Evolutionary conservation across 2,888 invertebrate genomes (phyloP).

Genomic region (Polydrusus tereticollis): DNA sequence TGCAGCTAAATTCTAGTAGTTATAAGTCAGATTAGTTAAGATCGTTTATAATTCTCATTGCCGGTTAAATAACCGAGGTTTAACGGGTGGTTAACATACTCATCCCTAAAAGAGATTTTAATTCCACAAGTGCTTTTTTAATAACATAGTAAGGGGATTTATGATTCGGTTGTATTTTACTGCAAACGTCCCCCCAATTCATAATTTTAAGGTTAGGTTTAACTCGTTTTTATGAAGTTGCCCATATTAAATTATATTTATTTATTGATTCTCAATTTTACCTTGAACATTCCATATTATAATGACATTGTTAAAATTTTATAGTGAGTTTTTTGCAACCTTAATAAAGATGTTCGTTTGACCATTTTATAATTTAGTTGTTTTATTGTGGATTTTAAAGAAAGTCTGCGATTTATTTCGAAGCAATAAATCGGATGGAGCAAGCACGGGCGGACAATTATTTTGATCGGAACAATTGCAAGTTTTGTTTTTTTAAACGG

Average conservation of each 20-base stretch:
- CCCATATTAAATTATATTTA: slow-evolving; percentile 10
- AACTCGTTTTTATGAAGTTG: slow-evolving; percentile 6
- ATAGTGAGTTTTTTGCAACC: slow-evolving; percentile 23
- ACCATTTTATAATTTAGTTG: neutral
- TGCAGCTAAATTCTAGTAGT: neutral
- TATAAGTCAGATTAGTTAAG: neutral
- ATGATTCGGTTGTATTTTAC: slow-evolving; percentile 6
- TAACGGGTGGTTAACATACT: neutral
- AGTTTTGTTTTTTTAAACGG: too few species aligned
- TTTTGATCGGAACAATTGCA: too few species aligned
- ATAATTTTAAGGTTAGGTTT: slow-evolving; percentile 18
- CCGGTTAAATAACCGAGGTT: neutral
- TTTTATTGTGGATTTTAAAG: slow-evolving; percentile 7
- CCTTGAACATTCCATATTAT: slow-evolving; percentile 17
- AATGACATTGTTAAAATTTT: slow-evolving; percentile 23
- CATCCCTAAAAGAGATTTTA: too few species aligned
- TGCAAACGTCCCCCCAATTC: neutral
- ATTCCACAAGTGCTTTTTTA: slow-evolving; percentile 24
- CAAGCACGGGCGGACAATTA: too few species aligned
- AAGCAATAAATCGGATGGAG: too few species aligned
- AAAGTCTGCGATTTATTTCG: too few species aligned
- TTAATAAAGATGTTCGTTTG: slow-evolving; percentile 23
- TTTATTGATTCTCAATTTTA: slow-evolving; percentile 13
- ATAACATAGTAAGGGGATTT: neutral
- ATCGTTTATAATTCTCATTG: neutral